These are phyloP conservation scores for Epinotia demarniana DNA, from an alignment of 2,888 invertebrate genomes.

Conservation along the genomic window DNA sequence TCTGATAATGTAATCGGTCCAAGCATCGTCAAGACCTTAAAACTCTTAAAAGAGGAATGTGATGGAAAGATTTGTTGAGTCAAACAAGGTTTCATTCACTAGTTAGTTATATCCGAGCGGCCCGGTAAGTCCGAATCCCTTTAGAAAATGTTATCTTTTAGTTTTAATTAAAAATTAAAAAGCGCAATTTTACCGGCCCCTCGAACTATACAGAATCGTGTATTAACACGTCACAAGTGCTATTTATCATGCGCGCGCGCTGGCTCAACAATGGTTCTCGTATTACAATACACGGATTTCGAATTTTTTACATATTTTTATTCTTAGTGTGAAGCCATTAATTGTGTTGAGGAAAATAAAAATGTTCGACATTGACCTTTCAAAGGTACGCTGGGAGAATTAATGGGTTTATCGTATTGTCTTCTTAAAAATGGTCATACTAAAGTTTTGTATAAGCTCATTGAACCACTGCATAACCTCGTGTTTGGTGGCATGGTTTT, in stretches of 20 bases:
- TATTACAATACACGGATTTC: constrained; percentile 46
- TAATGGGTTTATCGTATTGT: constrained; percentile 23
- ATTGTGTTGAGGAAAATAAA: constrained; percentile 19
- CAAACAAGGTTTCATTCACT: too few species aligned
- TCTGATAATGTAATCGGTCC: too few species aligned
- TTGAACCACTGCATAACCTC: too few species aligned
- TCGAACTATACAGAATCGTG: constrained; percentile 44
- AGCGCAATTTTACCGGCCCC: constrained; percentile 38
- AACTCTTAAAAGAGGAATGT: too few species aligned
- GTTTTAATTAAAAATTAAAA: background rate
- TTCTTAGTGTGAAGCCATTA: constrained; percentile 31
- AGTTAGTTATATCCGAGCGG: too few species aligned
- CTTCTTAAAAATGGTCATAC: constrained; percentile 10
- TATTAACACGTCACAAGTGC: constrained; percentile 44
- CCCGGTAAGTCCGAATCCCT: background rate
- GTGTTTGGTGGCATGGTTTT: too few species aligned
- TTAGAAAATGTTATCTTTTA: background rate
- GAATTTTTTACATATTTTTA: constrained; percentile 40
- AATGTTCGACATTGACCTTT: constrained; percentile 25
- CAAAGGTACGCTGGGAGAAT: constrained; percentile 16
- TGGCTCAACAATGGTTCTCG: constrained; percentile 40
- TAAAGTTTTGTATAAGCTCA: background rate
- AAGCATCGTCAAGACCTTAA: too few species aligned
- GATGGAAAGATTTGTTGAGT: too few species aligned
- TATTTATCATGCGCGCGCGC: constrained; percentile 40